Evolutionary conservation across 2,797 vertebrate species (phyloP).

Genomic region (Erithacus rubecula): DNA sequence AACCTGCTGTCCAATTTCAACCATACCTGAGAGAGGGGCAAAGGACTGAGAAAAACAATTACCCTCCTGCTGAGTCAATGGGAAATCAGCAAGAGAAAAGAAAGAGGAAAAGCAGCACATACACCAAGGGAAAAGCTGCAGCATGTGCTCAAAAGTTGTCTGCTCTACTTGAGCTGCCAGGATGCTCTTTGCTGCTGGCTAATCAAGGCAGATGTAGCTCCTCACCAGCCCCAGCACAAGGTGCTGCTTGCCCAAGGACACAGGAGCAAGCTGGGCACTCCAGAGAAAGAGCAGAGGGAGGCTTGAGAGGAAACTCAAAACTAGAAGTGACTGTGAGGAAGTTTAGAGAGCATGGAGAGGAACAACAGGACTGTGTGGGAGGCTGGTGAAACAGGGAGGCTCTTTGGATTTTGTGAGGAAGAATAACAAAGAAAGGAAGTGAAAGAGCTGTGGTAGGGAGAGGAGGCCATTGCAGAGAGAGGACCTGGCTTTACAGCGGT

Average conservation of each 20-base stretch:
- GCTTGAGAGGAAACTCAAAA: background rate
- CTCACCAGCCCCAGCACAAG: background rate
- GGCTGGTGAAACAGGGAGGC: background rate
- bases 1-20: background rate
- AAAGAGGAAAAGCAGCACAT: background rate
- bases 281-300: background rate
- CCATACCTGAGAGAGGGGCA: background rate
- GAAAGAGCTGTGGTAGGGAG: background rate
- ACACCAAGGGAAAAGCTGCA: background rate
- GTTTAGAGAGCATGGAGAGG: background rate
- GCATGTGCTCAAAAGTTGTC: background rate
- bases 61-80: background rate
- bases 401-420: conserved; percentile 25
- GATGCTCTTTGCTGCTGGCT: background rate
- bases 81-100: background rate
- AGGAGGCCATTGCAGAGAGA: background rate
- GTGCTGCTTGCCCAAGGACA: background rate
- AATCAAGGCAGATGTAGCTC: fast-evolving
- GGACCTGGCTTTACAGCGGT: background rate
- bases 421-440: conserved; percentile 35
- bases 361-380: conserved; percentile 26
- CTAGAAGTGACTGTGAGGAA: conserved; percentile 24
- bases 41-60: background rate
- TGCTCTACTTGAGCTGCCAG: background rate
- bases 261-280: background rate